Evolutionary conservation across 1,140 invertebrate genomes (phyloP).

Genomic region (Manduca sexta): DNA sequence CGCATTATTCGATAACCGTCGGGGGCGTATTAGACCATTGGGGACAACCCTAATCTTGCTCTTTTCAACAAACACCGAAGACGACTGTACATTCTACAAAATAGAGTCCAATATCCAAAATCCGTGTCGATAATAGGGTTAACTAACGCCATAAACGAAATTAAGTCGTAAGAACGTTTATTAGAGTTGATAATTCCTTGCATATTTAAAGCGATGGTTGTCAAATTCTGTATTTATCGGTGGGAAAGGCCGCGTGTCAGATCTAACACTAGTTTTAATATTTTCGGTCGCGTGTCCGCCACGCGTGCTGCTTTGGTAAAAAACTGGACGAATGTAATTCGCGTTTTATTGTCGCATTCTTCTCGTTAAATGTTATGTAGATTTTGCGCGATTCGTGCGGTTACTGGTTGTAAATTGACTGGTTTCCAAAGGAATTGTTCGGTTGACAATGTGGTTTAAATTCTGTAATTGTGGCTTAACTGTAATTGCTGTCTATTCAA

Average conservation of each 20-base stretch:
- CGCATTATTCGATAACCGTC: slow-evolving; percentile 69
- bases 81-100: slow-evolving; percentile 11
- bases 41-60: slow-evolving; percentile 53
- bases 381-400: slow-evolving; percentile 19
- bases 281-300: slow-evolving; percentile 54
- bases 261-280: slow-evolving; percentile 72
- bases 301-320: slow-evolving; percentile 65
- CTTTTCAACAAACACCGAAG: slow-evolving; percentile 8
- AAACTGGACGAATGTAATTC: slow-evolving; percentile 63
- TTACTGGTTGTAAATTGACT: slow-evolving; percentile 19
- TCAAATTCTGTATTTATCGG: slow-evolving; percentile 67
- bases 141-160: not conserved
- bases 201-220: slow-evolving; percentile 30
- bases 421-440: slow-evolving; percentile 1
- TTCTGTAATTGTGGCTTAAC: not conserved
- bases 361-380: slow-evolving; percentile 54
- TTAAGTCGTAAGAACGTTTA: not conserved
- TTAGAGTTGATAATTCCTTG: slow-evolving; percentile 18
- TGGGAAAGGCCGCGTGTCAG: slow-evolving; percentile 70
- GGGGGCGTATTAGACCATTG: slow-evolving; percentile 62
- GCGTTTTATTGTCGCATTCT: slow-evolving; percentile 65
- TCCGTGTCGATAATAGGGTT: not conserved
- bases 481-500: too few relatives aligned
- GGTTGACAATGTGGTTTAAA: not conserved
- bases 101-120: slow-evolving; percentile 12